phyloP scores from a whole-genome alignment of 2,888 invertebrate genomes.

The Leptinotarsa juncta region DNA sequence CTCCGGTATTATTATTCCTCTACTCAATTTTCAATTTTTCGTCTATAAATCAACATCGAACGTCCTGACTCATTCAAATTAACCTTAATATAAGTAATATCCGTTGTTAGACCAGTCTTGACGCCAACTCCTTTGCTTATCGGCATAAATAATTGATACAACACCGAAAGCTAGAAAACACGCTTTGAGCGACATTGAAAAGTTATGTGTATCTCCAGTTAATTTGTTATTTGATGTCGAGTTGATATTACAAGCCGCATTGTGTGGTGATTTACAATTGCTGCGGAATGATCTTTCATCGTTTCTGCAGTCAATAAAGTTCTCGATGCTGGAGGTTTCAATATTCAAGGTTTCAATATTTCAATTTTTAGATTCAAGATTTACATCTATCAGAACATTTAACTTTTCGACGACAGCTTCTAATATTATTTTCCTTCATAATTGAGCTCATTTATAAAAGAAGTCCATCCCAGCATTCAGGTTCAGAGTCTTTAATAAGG shows the following conservation, averaged over 20 bases:
- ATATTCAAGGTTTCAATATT: too few species aligned
- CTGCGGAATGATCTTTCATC: conserved; percentile 24
- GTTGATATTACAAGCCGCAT: conserved; percentile 37
- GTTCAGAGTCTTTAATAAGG: too few species aligned
- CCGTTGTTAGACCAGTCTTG: conserved; percentile 12
- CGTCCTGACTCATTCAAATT: conserved; percentile 2
- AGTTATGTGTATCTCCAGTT: conserved; percentile 36
- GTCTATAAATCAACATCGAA: conserved; percentile 8
- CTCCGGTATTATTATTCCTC: background rate
- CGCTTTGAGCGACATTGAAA: conserved; percentile 36
- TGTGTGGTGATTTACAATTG: conserved; percentile 49
- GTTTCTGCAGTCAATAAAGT: background rate
- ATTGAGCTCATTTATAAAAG: too few species aligned
- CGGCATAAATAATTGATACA: conserved; percentile 34
- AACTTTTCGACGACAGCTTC: too few species aligned
- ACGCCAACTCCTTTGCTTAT: conserved; percentile 23
- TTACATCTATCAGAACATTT: too few species aligned
- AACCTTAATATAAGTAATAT: conserved; percentile 12
- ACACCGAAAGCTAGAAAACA: conserved; percentile 29
- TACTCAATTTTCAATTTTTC: conserved; percentile 4
- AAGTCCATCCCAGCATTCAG: too few species aligned
- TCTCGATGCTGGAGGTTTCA: too few species aligned
- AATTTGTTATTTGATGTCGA: conserved; percentile 40
- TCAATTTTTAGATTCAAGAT: too few species aligned
- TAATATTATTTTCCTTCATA: too few species aligned